A percentile compares a stretch with the other conserved stretches of the same genome.
phyloP scores from a whole-genome alignment of 2,888 invertebrate species.

The Macrosiphum euphorbiae region DNA sequence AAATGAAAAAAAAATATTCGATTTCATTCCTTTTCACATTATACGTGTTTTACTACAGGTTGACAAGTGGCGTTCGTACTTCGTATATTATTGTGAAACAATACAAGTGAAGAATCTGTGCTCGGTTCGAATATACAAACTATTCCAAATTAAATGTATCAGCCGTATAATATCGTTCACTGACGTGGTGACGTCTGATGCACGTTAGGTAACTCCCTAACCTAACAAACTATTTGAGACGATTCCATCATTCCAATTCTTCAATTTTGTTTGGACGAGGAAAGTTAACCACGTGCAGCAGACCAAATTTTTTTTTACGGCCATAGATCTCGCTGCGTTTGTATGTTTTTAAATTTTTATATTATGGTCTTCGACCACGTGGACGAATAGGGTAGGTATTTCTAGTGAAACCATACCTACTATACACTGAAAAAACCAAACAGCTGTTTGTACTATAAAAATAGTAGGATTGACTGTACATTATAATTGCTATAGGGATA shows the following conservation, averaged over 20 bases:
- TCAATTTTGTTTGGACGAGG: neutral
- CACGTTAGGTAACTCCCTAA: neutral
- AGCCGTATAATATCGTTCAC: neutral
- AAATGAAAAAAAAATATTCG: neutral
- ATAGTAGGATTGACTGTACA: too few relatives aligned
- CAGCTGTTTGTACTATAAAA: too few relatives aligned
- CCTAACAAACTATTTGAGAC: neutral
- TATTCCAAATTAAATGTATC: neutral
- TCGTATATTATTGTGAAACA: neutral
- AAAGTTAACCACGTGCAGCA: neutral
- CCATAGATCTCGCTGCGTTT: neutral
- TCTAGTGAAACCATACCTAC: neutral
- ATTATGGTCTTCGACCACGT: neutral
- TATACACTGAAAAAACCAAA: too few relatives aligned
- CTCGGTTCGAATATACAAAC: neutral
- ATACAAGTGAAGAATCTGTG: neutral
- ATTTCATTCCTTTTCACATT: neutral
- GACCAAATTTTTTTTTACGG: neutral
- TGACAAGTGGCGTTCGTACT: neutral
- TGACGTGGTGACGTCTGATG: neutral
- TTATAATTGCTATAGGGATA: too few relatives aligned
- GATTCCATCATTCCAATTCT: neutral
- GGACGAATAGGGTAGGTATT: neutral
- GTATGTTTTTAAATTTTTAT: neutral
- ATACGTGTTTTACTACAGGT: too few relatives aligned